Evolutionary conservation across 2,797 vertebrate species (phyloP), one percentile per base, ranked within the genome.

Genomic region (Spinibarbus caldwelli): DNA sequence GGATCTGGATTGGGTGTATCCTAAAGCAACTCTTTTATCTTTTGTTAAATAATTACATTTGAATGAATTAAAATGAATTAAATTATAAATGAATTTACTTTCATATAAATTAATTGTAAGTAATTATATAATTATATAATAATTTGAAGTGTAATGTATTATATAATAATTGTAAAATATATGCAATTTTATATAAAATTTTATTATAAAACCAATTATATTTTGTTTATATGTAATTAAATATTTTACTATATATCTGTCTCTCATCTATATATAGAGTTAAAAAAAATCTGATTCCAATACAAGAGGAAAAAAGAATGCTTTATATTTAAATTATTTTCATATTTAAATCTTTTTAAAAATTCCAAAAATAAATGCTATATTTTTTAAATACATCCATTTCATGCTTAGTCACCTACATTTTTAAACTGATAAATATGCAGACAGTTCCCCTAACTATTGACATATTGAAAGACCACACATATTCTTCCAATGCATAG

Each of bases 1-100:
- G 79, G 95, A 97, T 86, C 94, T 98, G 54, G 97, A 98, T 87
- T 98, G 97, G 97, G 97, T 97, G 97, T 98, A n/a, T n/a, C n/a
- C n/a, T n/a, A n/a, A n/a, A n/a, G n/a, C n/a, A n/a, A n/a, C n/a
- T n/a, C n/a, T n/a, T n/a, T n/a, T n/a, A n/a, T n/a, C n/a, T n/a
- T n/a, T n/a, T n/a, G n/a, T n/a, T n/a, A n/a, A n/a, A n/a, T n/a
- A 98, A 34, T 75, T 52, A 34, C 10, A 31, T 34, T 49, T 34
- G 1, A 75, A 62, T 29, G 2, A 29, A 23, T 57, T n/a, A 11
- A 36, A 23, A 54, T 75, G 0, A 23, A 75, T 21, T 4, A 0
- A 31, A 49, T 11, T 26, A 4, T 26, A 45, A 31, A 19, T 31
- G 0, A 0, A 73, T 12, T 31, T 31, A 23, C 4, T 34, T 7